Conservation (phyloP, 2,888 invertebrate species). For the Lepidocyrtoides sp. region DNA sequence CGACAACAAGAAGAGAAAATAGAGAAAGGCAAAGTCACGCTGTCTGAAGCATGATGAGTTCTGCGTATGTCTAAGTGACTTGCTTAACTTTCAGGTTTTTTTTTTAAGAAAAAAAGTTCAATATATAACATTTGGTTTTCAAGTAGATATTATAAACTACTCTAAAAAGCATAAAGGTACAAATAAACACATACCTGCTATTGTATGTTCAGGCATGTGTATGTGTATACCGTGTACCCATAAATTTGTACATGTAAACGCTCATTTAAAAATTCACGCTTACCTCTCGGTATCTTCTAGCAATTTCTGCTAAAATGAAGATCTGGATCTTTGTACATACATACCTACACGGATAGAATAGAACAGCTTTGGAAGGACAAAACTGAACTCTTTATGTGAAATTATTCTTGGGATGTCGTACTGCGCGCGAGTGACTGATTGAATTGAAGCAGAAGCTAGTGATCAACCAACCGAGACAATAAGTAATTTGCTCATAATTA, state of each 20-base stretch:
- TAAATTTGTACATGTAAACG: too few relatives aligned
- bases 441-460: slow-evolving; percentile 8
- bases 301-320: background rate
- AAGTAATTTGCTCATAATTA: slow-evolving; percentile 48
- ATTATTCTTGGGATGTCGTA: background rate
- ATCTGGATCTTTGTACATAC: background rate
- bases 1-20: background rate
- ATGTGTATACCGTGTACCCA: background rate
- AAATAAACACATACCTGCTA: too few relatives aligned
- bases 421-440: slow-evolving; percentile 31
- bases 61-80: background rate
- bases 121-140: background rate
- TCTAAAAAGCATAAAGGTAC: too few relatives aligned
- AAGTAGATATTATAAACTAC: background rate
- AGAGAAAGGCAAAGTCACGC: slow-evolving; percentile 16
- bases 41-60: slow-evolving; percentile 8
- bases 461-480: slow-evolving; percentile 35
- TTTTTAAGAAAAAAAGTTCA: background rate
- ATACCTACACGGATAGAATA: background rate
- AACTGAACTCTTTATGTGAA: background rate
- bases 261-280: too few relatives aligned
- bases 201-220: background rate
- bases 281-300: too few relatives aligned
- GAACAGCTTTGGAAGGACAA: too few relatives aligned
- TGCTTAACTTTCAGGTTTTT: background rate